Evolutionary conservation across 1,140 invertebrate genomes (phyloP).

Genomic region (Gryllus bimaculatus): DNA sequence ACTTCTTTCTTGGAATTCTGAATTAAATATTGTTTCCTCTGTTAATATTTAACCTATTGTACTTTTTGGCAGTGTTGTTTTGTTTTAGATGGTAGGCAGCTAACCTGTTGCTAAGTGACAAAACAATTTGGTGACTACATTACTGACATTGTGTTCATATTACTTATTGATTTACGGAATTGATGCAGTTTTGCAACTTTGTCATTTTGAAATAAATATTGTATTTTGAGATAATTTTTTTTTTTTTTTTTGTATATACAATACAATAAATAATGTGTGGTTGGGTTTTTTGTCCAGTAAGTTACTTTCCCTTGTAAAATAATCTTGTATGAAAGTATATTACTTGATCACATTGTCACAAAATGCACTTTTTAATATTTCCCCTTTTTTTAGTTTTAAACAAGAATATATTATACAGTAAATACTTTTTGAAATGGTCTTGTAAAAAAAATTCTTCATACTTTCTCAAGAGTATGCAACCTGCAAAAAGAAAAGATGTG

Average conservation of each 20-base stretch:
- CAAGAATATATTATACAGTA: constrained; percentile 11
- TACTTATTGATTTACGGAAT: constrained; percentile 16
- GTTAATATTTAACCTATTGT: constrained; percentile 17
- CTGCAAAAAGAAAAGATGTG: constrained; percentile 28
- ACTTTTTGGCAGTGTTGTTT: constrained; percentile 16
- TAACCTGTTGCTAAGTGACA: constrained; percentile 17
- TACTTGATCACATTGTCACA: constrained; percentile 16
- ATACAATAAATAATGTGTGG: constrained; percentile 13
- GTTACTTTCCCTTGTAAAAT: constrained; percentile 16
- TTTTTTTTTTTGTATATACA: constrained; percentile 16
- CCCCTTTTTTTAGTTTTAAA: constrained; percentile 9
- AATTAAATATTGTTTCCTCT: constrained; percentile 17
- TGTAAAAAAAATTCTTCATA: constrained; percentile 20
- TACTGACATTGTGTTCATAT: constrained; percentile 17
- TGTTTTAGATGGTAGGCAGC: constrained; percentile 15
- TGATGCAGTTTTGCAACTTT: constrained; percentile 15
- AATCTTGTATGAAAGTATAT: constrained; percentile 16
- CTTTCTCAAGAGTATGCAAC: constrained; percentile 19
- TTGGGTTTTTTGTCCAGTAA: constrained; percentile 15
- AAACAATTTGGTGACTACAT: constrained; percentile 17
- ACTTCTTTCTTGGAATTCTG: constrained; percentile 19
- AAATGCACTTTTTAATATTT: constrained; percentile 14
- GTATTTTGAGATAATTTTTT: constrained; percentile 17
- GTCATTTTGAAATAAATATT: constrained; percentile 17
- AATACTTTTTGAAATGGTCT: constrained; percentile 11